Evolutionary conservation across 2,113 vertebrate genomes (phyloP), one percentile per base, ranked within the genome.

Genomic region (Shinisaurus crocodilurus): DNA sequence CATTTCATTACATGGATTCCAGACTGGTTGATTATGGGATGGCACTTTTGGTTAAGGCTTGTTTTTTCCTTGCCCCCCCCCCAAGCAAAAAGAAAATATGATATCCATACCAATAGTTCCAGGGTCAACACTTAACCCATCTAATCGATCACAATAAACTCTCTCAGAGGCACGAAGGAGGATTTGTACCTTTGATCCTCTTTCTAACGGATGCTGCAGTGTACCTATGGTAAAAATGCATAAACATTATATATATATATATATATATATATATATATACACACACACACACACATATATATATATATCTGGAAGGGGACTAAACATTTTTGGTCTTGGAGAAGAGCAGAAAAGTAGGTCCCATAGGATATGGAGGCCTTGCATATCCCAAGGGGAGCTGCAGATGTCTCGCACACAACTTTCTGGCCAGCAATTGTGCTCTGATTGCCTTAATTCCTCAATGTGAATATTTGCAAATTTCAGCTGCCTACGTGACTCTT

Each of bases 21-120:
- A 40, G n/a, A 57, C 27, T 29, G 6, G 37, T 7, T 86, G 25
- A 37, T 13, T 27, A 74, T 29, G 34, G 48, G 5, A 25, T 0
- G 0, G 29, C 0, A 45, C 29, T n/a, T 86, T 72, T 75, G 12
- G 5, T 3, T 72, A 16, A 74, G 32, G 84, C 23, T n/a, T n/a
- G n/a, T 15, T 54, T 20, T 27, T 74, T 40, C 50, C 23, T 25
- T 74, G 60, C 86, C 16, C n/a, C 0, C 6, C 20, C 34, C 60
- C 1, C 4, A 34, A 69, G 76, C 54, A 12, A 90, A 88, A 2
- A 0, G 43, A 63, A 83, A 87, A 88, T 5, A 65, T 2, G 54
- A 0, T 87, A 23, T 37, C 94, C 96, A 90, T 97, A 98, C 97
- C 97, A 84, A 98, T 96, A 82, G 10, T 96, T 83, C 97, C 98